phyloP scores from a whole-genome alignment of 2,113 vertebrate species.

The Nyctibius bracteatus region DNA sequence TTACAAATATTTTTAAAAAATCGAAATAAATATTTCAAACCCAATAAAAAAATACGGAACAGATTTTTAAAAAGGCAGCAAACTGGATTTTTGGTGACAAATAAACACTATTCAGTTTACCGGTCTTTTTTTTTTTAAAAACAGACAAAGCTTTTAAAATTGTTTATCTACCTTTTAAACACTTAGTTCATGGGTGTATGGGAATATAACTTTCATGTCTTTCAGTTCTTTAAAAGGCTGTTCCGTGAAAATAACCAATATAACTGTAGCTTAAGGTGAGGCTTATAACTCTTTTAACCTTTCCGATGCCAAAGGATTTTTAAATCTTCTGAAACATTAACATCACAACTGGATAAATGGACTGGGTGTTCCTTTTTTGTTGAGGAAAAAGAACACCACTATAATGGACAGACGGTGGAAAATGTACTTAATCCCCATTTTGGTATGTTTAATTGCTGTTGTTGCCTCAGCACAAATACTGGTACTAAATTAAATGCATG shows the following conservation, averaged over 20 bases:
- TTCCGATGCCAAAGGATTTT: background rate
- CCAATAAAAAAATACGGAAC: background rate
- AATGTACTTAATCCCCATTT: background rate
- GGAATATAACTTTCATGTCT: background rate
- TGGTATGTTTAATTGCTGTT: background rate
- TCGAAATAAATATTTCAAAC: background rate
- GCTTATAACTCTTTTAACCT: background rate
- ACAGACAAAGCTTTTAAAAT: background rate
- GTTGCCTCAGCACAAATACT: background rate
- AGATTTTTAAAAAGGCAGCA: background rate
- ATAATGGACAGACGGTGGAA: background rate
- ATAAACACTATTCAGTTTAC: background rate
- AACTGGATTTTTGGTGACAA: background rate
- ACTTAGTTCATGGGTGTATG: background rate
- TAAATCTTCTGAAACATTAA: background rate
- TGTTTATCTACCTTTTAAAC: background rate
- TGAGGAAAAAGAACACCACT: background rate
- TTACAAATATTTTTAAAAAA: background rate
- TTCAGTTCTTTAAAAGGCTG: background rate
- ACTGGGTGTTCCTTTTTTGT: background rate
- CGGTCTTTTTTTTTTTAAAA: background rate
- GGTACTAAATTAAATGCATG: background rate
- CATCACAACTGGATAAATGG: background rate
- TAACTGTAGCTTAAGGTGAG: background rate
- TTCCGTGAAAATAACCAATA: background rate